Percentiles rank a stretch among this genome's conserved stretches.
Conservation (phyloP, 2,797 vertebrate species). For the Synaphobranchus kaupii region DNA sequence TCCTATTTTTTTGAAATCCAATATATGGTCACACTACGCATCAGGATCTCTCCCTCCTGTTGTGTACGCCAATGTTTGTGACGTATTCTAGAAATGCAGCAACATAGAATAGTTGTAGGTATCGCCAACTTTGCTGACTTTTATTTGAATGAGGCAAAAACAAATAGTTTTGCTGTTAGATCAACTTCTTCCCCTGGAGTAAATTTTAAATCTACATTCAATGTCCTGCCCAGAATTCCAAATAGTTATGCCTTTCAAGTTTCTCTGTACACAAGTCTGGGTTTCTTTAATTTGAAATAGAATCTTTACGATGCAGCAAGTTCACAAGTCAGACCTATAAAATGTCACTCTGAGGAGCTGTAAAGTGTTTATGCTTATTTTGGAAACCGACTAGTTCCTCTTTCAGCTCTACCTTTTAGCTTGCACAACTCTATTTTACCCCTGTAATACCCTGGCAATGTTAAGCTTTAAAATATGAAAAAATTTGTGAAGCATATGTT, state of each 20-base stretch:
- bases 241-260: conserved; percentile 9
- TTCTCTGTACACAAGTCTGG: neutral
- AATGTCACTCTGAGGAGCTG: conserved; percentile 4
- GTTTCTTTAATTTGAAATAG: conserved; percentile 4
- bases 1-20: too few relatives aligned
- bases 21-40: too few relatives aligned
- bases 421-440: neutral
- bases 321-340: neutral
- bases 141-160: neutral
- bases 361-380: conserved; percentile 26
- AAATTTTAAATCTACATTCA: neutral
- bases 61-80: neutral
- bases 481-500: conserved; percentile 18
- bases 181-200: neutral
- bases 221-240: neutral
- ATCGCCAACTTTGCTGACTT: neutral
- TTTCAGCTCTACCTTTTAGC: conserved; percentile 12
- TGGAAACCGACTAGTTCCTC: conserved; percentile 2
- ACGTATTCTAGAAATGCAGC: neutral
- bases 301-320: conserved; percentile 6
- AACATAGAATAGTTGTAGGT: neutral
- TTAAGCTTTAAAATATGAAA: neutral
- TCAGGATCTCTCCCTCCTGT: neutral
- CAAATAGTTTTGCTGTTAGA: neutral
- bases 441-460: neutral